Base-by-base conservation (phyloP, 2,888 invertebrate species). In the Parelbella ahira region DNA sequence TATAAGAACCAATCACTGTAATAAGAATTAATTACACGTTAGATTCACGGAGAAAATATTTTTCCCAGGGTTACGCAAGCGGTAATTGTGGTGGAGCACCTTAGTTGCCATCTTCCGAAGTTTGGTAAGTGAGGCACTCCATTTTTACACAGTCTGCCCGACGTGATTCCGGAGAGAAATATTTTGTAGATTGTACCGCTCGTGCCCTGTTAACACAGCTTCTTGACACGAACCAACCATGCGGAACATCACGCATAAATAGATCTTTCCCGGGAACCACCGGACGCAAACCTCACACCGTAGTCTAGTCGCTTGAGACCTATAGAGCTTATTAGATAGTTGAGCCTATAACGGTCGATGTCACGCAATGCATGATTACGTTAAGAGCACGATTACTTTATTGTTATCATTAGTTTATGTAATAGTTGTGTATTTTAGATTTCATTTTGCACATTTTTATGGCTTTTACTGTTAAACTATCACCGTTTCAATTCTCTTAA, bases 41-140 rank as follows among this genome's bases (percentile, higher is more conserved):
- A 84, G 86, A 87, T 87, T 87, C 83, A 87, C 87, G 87, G 86
- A 81, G 80, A 84, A 82, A 86, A 87, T 87, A 86, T 87, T 87
- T 87, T 87, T 72, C 86, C 87, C 86, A 86, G 87, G 86, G 86
- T 87, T 87, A 84, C 86, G 86, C 86, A 86, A 86, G 86, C 87
- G 87, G 87, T 87, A 84, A 79, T 80, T 86, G 84, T 86, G 84
- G 86, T 86, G 87, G 87, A 86, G 84, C 77, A 86, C 87, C 87
- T 87, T 86, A 86, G 75, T 86, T 86, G 87, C 87, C 86, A 86
- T 84, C 86, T 73, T 82, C 82, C 79, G 84, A 84, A 82, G 83
- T 86, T 84, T 83, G 86, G 87, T 86, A 86, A 87, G 86, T 86
- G 83, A 86, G 86, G 87, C 84, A 80, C 86, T 86, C 86, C 87